Percentiles rank a stretch among this genome's conserved stretches.
Conservation (phyloP, 2,113 vertebrate species). For the Eudyptes chrysolophus region DNA sequence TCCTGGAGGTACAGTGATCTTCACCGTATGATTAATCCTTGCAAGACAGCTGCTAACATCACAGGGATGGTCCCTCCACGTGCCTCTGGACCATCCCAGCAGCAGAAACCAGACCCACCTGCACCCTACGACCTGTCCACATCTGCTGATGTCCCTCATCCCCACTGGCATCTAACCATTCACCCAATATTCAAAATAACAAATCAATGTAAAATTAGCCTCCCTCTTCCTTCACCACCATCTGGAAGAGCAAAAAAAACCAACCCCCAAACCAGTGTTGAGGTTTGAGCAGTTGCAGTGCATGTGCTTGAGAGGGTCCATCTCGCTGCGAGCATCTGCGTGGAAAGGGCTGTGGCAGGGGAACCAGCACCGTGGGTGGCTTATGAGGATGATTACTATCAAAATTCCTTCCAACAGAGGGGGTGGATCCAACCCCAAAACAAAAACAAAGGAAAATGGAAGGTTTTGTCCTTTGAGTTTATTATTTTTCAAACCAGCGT, state of each 20-base stretch:
- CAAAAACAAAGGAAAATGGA: background rate
- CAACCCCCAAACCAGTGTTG: background rate
- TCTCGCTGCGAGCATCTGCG: accelerated
- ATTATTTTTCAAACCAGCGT: background rate
- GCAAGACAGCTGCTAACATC: background rate
- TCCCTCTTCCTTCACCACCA: background rate
- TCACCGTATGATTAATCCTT: background rate
- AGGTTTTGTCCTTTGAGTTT: background rate
- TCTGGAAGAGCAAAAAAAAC: background rate
- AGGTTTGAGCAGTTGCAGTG: background rate
- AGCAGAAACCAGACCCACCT: background rate
- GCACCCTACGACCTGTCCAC: background rate
- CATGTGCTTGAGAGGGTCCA: background rate
- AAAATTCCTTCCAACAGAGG: background rate
- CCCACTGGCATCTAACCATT: no score
- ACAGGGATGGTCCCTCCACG: background rate
- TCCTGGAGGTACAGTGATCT: background rate
- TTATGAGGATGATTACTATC: background rate
- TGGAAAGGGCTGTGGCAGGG: background rate
- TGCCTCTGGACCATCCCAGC: background rate
- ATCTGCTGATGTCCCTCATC: background rate
- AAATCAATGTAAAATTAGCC: background rate
- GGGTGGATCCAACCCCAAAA: background rate
- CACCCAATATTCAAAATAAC: background rate
- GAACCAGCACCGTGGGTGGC: background rate